Percentiles rank a stretch among this genome's conserved stretches.
Conservation (phyloP, 2,797 vertebrate genomes). For the Sparidentex hasta region DNA sequence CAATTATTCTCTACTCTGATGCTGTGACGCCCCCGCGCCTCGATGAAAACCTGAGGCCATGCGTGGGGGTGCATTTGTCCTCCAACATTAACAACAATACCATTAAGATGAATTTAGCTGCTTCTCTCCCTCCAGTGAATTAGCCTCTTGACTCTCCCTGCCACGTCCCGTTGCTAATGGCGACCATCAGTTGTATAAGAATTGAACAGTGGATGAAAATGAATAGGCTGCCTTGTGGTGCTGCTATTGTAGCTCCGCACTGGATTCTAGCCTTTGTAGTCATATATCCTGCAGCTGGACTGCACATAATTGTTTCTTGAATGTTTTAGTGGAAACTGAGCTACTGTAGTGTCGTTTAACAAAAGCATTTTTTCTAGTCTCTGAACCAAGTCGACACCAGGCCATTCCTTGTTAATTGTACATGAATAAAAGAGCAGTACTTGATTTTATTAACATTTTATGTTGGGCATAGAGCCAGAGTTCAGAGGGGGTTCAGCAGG, state of each 20-base stretch:
- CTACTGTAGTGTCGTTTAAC: background rate
- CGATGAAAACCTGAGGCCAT: constrained; percentile 47
- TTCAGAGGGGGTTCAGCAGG: constrained; percentile 36
- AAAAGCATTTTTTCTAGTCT: constrained; percentile 7
- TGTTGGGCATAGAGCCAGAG: constrained; percentile 22
- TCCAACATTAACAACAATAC: constrained; percentile 61
- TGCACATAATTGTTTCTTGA: constrained; percentile 27
- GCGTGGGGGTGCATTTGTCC: constrained; percentile 51
- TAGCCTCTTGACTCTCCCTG: constrained; percentile 73
- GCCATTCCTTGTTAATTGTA: constrained; percentile 13
- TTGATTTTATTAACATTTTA: constrained; percentile 32
- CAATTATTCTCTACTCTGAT: constrained; percentile 45
- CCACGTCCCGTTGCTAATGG: constrained; percentile 64
- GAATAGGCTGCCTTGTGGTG: constrained; percentile 45
- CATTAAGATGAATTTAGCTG: constrained; percentile 66
- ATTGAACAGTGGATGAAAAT: constrained; percentile 59
- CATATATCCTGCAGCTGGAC: constrained; percentile 38
- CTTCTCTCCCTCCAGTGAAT: constrained; percentile 58
- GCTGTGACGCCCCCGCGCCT: constrained; percentile 18
- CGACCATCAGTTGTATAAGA: constrained; percentile 56
- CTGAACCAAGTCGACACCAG: constrained; percentile 5
- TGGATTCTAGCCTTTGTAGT: constrained; percentile 28
- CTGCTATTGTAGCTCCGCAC: constrained; percentile 19
- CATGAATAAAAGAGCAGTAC: constrained; percentile 22
- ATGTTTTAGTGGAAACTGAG: constrained; percentile 30